Percentiles rank a stretch among this genome's conserved stretches.
These are phyloP conservation scores for Equus quagga DNA, from an alignment of 2,113 vertebrate genomes.

Conservation along the genomic window DNA sequence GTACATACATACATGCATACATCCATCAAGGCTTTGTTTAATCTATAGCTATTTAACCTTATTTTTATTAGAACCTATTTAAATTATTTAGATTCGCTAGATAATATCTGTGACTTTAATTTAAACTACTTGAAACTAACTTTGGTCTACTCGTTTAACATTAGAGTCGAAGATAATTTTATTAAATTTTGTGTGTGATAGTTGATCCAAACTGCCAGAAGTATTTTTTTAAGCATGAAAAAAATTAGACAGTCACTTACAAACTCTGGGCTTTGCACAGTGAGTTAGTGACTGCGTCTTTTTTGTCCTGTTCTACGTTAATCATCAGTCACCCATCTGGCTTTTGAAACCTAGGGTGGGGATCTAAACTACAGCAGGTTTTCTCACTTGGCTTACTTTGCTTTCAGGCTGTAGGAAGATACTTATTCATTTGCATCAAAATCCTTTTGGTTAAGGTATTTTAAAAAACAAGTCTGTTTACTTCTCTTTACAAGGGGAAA, in stretches of 20 bases:
- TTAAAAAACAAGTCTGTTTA: not conserved
- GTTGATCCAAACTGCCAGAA: not conserved
- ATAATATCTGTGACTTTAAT: not conserved
- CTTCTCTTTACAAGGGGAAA: not conserved
- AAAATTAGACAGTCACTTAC: not conserved
- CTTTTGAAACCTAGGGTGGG: not conserved
- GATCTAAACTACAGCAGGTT: not conserved
- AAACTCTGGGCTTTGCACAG: not conserved
- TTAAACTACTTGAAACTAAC: not conserved
- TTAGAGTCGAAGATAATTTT: not conserved
- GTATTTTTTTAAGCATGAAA: not conserved
- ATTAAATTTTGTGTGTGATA: not conserved
- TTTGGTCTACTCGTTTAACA: not conserved
- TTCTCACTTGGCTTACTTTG: conserved; percentile 9
- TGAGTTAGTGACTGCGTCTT: not conserved
- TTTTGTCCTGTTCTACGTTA: not conserved
- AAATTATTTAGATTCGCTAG: not conserved
- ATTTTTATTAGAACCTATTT: not conserved
- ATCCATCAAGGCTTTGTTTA: not conserved
- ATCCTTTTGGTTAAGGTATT: not conserved
- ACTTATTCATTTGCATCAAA: conserved; percentile 34
- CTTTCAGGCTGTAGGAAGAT: conserved; percentile 28
- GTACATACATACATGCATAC: not conserved
- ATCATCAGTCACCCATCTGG: not conserved
- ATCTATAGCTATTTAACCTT: not conserved